A percentile compares a stretch with the other conserved stretches of the same genome.
phyloP scores from a whole-genome alignment of 2,113 vertebrate species.

The Nycticryphes semicollaris region DNA sequence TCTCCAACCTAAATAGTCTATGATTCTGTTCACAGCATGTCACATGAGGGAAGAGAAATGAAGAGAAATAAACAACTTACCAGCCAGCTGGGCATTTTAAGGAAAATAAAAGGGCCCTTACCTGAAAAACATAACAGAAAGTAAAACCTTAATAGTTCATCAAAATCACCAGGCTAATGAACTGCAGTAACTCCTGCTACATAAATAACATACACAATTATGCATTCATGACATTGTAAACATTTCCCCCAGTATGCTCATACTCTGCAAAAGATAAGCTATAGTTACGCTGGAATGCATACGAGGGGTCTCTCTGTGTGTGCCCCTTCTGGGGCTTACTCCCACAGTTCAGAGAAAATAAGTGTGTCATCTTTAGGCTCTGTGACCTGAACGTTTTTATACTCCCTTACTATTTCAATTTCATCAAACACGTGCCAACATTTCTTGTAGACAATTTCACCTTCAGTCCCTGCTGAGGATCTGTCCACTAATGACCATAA shows the following conservation, averaged over 20 bases:
- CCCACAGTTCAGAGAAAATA: not conserved
- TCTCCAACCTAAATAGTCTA: not conserved
- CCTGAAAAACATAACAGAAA: conserved; percentile 55
- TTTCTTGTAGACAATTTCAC: conserved; percentile 77
- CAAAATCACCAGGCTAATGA: not conserved
- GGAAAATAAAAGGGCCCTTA: conserved; percentile 30
- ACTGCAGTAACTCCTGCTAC: not conserved
- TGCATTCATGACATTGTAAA: not conserved
- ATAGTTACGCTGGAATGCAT: not conserved
- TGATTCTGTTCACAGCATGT: not conserved
- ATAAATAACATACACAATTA: not conserved
- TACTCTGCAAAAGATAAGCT: not conserved
- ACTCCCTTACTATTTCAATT: conserved; percentile 31
- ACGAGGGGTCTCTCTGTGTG: not conserved
- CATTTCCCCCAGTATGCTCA: not conserved
- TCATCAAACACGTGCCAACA: conserved; percentile 68
- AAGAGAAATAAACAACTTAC: conserved; percentile 24
- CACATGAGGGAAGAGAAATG: not conserved
- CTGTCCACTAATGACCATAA: conserved; percentile 87
- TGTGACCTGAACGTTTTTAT: not conserved
- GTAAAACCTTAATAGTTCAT: conserved; percentile 24
- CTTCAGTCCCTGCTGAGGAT: conserved; percentile 75
- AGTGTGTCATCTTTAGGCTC: not conserved
- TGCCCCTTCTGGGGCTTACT: not conserved
- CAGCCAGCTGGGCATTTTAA: not conserved